Base-by-base conservation (phyloP, 2,113 vertebrate species). In the Oreocharis arfaki region DNA sequence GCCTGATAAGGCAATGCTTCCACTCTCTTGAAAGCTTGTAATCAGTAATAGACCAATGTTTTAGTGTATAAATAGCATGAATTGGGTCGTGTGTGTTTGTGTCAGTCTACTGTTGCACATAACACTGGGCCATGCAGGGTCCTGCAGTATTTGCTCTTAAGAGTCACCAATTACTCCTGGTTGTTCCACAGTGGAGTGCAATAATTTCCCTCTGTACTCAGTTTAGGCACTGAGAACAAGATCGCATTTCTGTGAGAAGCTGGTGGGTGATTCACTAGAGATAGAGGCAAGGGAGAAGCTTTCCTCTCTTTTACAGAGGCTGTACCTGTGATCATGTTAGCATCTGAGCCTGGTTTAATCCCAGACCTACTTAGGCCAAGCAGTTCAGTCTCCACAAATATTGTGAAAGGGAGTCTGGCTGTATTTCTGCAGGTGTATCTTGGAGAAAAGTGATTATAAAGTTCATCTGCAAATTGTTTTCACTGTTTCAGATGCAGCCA, bases 321-420 rank as follows among this genome's bases (percentile, higher is more conserved):
- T 74, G 41, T 14, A 8, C 46, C 6, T 44, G 23, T 33, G 76
- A 39, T 42, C 16, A 5, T 4, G 9, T 35, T 8, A 37, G 8
- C 28, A 27, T 16, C 59, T 42, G 32, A 57, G 17, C 57, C 8
- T 26, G 47, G 17, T 53, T 95, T 85, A 37, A 63, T 20, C 60
- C 79, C 61, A 76, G 49, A 50, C 17, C 26, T 8, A 10, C 19
- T 53, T 13, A 30, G 44, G 35, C 28, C 60, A 46, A 64, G 47
- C 15, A 32, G 23, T 42, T 5, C 24, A 17, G 19, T 15, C 28
- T 37, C 30, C 30, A 39, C 11, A 47, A 28, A 28, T 3, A n/a
- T 0, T 0, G 0, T 37, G 19, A 23, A 47, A 19, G 18, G 15
- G 49, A 75, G 16, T 30, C 39, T 28, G 56, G 24, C 47, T 96